These are phyloP conservation scores for rat (Rattus norvegicus) DNA, from an alignment of 2,113 vertebrate genomes.

Conservation along the genomic window GRCr8 NC_086037.1:60812501-60813000, in stretches of 20 bases:
- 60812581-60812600: not conserved
- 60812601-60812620: not conserved
- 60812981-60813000: not conserved
- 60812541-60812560: fast-evolving
- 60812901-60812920: not conserved
- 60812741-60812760: not conserved
- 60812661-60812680: not conserved
- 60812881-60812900: not conserved
- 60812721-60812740: not conserved
- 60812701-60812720: not conserved
- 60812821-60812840: not conserved
- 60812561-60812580: not conserved
- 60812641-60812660: not conserved
- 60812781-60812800: not conserved
- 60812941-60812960: not conserved
- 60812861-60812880: not conserved
- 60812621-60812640: not conserved
- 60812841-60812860: not conserved
- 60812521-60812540: not conserved
- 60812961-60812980: not conserved
- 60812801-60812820: not conserved
- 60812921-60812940: not conserved
- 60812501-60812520: not conserved
- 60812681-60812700: not conserved
- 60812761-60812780: not conserved